phyloP scores from a whole-genome alignment of 2,888 invertebrate species.

The Phortica okadai region DNA sequence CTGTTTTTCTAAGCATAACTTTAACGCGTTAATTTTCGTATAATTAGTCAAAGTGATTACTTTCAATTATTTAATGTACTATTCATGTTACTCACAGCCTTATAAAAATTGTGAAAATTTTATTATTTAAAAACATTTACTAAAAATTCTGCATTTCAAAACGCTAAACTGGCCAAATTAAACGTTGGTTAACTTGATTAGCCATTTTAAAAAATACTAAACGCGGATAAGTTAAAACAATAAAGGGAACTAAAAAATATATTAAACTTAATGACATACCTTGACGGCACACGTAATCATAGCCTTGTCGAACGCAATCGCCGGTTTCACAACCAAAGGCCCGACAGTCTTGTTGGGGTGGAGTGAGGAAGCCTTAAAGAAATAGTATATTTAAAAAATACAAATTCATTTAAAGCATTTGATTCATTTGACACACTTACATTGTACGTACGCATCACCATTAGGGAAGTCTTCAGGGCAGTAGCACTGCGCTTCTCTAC shows the following conservation, averaged over 20 bases:
- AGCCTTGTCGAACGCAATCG: constrained; percentile 89
- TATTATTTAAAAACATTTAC: constrained; percentile 47
- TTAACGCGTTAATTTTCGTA: constrained; percentile 17
- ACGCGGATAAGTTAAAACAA: constrained; percentile 20
- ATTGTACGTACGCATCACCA: constrained; percentile 91
- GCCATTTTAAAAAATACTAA: constrained; percentile 45
- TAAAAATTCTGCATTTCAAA: constrained; percentile 40
- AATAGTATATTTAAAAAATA: background rate
- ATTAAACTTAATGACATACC: constrained; percentile 69
- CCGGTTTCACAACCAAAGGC: constrained; percentile 90
- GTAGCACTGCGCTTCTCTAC: constrained; percentile 86
- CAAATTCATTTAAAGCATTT: background rate
- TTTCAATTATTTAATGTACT: constrained; percentile 37
- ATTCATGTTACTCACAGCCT: constrained; percentile 62
- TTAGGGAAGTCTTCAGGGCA: constrained; percentile 89
- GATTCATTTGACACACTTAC: constrained; percentile 79
- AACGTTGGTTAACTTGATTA: constrained; percentile 60
- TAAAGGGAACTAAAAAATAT: constrained; percentile 20
- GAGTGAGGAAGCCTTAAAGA: constrained; percentile 66
- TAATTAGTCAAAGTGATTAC: constrained; percentile 66
- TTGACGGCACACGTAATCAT: constrained; percentile 82
- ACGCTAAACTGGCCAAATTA: constrained; percentile 41
- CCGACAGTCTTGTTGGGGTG: constrained; percentile 84
- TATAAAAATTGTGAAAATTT: constrained; percentile 48
- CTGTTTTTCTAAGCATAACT: constrained; percentile 1